Base-by-base conservation (phyloP, 2,888 invertebrate genomes). In the Drosophila diplacantha region DNA sequence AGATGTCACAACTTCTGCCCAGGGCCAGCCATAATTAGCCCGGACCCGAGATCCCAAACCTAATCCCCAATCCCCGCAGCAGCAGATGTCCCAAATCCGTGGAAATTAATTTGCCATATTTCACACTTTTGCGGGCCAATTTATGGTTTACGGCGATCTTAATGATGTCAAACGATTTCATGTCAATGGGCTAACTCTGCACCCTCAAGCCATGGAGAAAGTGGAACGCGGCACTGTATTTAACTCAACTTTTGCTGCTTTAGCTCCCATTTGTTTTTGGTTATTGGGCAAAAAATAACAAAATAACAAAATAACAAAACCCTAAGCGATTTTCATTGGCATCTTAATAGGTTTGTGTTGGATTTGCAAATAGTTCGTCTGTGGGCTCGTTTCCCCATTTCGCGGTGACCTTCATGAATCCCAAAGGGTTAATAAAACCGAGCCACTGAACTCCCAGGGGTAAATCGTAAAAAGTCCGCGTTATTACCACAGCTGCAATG, bases 161-260 rank as follows among this genome's bases (percentile, higher is more conserved):
- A 77, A 78, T 71, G 77, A 79, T 79, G 77, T 59, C 74, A 72
- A 74, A 73, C 70, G 58, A 64, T 76, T 56, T 65, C 60, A 72
- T 75, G 78, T 77, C 75, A 74, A 75, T 76, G 75, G 76, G 76
- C 72, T 74, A 77, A 59, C 64, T 66, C 71, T 69, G 53, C 75
- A 74, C 77, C 78, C 80, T 58, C 69, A 38, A 64, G 78, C 70
- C 47, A 74, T 65, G 69, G 77, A 78, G 78, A 78, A 78, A 78
- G 78, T 79, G 66, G 26, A 24, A 26, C 29, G 16, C 26, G 41
- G 63, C 31, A 63, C 57, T 71, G 61, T 63, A 56, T 59, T 50
- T 49, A 53, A 55, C 31, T 44, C 18, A 18, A 14, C 14, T 43
- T 7, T 32, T 32, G 52, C 41, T 24, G 31, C 29, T 29, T 29